Evolutionary conservation across 2,113 vertebrate genomes (phyloP).

Genomic region (Podiceps cristatus): DNA sequence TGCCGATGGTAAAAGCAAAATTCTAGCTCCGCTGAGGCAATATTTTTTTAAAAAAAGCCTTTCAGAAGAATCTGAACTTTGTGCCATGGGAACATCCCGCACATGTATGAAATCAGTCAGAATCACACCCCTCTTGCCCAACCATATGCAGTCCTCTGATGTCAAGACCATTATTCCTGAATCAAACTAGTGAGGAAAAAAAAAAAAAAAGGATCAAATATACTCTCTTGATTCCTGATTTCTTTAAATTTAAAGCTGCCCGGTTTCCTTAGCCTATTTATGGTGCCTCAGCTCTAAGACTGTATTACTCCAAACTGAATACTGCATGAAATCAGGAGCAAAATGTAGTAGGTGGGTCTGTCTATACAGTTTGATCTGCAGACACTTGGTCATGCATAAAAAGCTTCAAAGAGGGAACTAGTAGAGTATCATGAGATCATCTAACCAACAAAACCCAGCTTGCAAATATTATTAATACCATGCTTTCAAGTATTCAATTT

Average conservation of each 20-base stretch:
- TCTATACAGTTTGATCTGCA: neutral
- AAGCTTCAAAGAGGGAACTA: neutral
- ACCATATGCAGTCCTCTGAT: accelerated
- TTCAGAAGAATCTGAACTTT: neutral
- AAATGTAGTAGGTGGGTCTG: neutral
- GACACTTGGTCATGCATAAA: neutral
- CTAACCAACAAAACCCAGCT: neutral
- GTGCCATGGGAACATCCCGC: neutral
- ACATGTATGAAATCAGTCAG: neutral
- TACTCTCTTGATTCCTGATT: neutral
- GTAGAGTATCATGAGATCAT: neutral
- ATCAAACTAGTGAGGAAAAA: neutral
- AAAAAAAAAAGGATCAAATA: neutral
- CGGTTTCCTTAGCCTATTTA: neutral
- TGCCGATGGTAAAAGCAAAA: neutral
- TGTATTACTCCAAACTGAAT: neutral
- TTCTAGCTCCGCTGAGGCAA: neutral
- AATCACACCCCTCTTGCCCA: neutral
- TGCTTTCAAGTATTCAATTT: neutral
- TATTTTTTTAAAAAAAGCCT: neutral
- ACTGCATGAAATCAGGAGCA: neutral
- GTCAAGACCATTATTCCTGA: neutral
- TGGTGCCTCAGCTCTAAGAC: neutral
- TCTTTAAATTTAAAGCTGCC: neutral
- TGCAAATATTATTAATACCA: neutral